These are phyloP conservation scores for Oreochromis spilurus DNA, from an alignment of 2,113 vertebrate genomes.

Conservation along the genomic window DNA sequence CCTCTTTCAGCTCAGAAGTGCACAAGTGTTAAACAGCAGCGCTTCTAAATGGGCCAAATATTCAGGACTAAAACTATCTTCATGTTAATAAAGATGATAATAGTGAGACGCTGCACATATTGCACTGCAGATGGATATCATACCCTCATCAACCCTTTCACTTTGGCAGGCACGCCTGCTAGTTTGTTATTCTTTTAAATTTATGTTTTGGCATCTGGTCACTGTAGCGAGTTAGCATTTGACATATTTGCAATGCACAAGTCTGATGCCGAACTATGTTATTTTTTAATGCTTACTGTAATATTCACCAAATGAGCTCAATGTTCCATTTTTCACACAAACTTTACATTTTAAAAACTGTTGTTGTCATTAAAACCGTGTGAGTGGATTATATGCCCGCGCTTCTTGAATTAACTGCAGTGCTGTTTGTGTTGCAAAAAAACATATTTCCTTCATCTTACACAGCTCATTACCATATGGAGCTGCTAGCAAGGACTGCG, in stretches of 20 bases:
- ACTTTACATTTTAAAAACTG: neutral
- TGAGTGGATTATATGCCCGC: constrained; percentile 3
- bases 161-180: neutral
- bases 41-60: neutral
- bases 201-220: constrained; percentile 30
- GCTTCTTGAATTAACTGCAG: constrained; percentile 23
- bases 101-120: neutral
- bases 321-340: neutral
- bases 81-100: constrained; percentile 9
- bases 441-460: constrained; percentile 47
- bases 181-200: constrained; percentile 24
- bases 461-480: constrained; percentile 58
- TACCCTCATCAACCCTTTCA: constrained; percentile 7
- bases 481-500: constrained; percentile 36
- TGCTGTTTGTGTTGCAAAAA: constrained; percentile 31
- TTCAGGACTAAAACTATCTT: constrained; percentile 9
- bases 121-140: constrained; percentile 16
- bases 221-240: neutral
- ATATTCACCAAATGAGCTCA: neutral
- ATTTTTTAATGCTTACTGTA: neutral
- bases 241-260: neutral
- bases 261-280: neutral
- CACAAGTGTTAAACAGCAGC: neutral
- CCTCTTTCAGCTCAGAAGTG: neutral
- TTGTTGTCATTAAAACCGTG: neutral